Conservation (phyloP, 2,888 invertebrate species). For the Drosophila setosimentum region DNA sequence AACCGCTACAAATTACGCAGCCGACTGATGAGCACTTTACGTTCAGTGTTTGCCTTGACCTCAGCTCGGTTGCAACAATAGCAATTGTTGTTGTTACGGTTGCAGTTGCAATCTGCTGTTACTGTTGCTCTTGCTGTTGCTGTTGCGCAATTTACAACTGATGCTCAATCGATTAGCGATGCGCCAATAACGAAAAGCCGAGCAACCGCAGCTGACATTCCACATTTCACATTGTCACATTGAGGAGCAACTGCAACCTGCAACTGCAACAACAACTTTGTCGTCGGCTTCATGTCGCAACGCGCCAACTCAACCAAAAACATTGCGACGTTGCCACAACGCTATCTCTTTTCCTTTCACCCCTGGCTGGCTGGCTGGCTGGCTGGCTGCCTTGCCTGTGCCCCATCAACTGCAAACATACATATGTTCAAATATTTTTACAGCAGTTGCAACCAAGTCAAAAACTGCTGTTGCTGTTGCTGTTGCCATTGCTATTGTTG, state of each 20-base stretch:
- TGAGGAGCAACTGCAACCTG: slow-evolving; percentile 6
- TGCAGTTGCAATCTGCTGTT: slow-evolving; percentile 13
- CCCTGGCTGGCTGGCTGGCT: background rate
- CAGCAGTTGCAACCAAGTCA: slow-evolving; percentile 30
- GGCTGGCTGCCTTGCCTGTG: background rate
- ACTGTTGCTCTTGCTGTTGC: slow-evolving; percentile 7
- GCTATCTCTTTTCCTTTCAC: background rate
- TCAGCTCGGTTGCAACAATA: slow-evolving; percentile 13
- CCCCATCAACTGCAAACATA: slow-evolving; percentile 1
- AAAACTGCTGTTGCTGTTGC: slow-evolving; percentile 10
- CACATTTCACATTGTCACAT: slow-evolving; percentile 24
- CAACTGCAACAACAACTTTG: slow-evolving; percentile 32
- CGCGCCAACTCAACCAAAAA: slow-evolving; percentile 48
- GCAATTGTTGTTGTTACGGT: slow-evolving; percentile 3
- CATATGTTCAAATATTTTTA: slow-evolving; percentile 37
- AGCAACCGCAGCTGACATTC: slow-evolving; percentile 54
- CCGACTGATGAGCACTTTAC: background rate
- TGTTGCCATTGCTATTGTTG: background rate
- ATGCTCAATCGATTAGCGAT: slow-evolving; percentile 59
- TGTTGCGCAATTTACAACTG: slow-evolving; percentile 41
- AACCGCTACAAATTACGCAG: background rate
- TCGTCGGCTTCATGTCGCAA: slow-evolving; percentile 47
- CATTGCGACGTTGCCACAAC: slow-evolving; percentile 45
- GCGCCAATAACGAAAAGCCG: slow-evolving; percentile 41
- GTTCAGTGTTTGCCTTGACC: slow-evolving; percentile 20